Percentiles rank a stretch among this genome's conserved stretches.
Evolutionary conservation across 2,113 vertebrate genomes (phyloP).

Genomic region (Sturnus vulgaris): DNA sequence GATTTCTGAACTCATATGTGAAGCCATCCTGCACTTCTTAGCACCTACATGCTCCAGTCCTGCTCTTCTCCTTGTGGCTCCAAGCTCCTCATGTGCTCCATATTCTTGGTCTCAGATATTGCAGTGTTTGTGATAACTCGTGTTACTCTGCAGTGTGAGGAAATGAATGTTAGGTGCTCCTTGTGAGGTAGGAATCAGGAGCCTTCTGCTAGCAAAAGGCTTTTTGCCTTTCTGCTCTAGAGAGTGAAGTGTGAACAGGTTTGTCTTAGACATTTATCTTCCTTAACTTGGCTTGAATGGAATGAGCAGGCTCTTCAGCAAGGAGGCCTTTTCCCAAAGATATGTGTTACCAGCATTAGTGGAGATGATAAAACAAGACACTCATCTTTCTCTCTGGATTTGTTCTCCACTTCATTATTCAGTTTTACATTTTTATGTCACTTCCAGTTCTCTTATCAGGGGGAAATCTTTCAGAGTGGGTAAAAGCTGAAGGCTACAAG

Average conservation of each 20-base stretch:
- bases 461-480: neutral
- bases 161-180: neutral
- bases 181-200: neutral
- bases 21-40: neutral
- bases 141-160: neutral
- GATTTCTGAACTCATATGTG: neutral
- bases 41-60: fast-evolving
- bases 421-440: slow-evolving; percentile 7
- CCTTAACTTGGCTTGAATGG: neutral
- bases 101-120: neutral
- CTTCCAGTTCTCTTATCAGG: neutral
- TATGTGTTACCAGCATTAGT: neutral
- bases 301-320: neutral
- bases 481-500: neutral
- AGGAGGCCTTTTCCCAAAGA: neutral
- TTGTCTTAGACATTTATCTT: neutral
- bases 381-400: neutral
- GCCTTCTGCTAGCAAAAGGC: neutral
- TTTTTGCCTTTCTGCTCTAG: neutral
- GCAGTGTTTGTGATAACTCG: neutral
- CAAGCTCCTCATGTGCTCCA: neutral
- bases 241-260: neutral
- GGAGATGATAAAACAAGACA: neutral
- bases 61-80: neutral
- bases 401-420: neutral